Percentiles rank a stretch among this genome's conserved stretches.
Evolutionary conservation across 2,113 vertebrate genomes (phyloP).

Genomic region (Psittacula cyanocephala): DNA sequence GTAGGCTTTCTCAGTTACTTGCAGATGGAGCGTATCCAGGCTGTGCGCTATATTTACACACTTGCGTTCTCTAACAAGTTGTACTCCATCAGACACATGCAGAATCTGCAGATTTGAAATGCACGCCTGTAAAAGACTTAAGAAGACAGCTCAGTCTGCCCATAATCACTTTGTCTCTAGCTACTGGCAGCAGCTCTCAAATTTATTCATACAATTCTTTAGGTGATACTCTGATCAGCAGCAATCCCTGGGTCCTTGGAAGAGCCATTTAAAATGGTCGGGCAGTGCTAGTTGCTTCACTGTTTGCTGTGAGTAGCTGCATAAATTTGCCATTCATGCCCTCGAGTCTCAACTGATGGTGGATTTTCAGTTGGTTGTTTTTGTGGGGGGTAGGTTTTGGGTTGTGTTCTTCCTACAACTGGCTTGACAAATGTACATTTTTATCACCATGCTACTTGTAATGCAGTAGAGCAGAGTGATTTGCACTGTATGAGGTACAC

Average conservation of each 20-base stretch:
- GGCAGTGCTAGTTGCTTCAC: background rate
- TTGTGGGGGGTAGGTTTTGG: background rate
- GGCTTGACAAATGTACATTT: background rate
- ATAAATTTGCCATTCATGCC: background rate
- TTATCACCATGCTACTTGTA: background rate
- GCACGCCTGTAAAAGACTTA: background rate
- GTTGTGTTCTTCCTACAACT: background rate
- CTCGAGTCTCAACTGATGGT: background rate
- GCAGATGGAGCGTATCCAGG: background rate
- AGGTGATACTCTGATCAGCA: background rate
- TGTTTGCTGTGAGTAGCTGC: background rate
- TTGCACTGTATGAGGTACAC: background rate
- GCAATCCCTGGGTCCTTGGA: background rate
- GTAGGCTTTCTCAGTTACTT: background rate
- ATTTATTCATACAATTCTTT: background rate
- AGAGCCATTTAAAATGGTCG: background rate
- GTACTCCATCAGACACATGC: background rate
- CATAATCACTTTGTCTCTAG: background rate
- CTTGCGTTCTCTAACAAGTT: background rate
- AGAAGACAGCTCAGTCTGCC: background rate
- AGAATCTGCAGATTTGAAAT: background rate
- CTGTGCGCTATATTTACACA: background rate
- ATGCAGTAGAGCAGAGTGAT: background rate
- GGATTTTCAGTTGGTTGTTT: background rate
- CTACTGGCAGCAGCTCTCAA: background rate